Base-by-base conservation (phyloP, 2,888 invertebrate genomes). In the Ormyrus pomaceus region DNA sequence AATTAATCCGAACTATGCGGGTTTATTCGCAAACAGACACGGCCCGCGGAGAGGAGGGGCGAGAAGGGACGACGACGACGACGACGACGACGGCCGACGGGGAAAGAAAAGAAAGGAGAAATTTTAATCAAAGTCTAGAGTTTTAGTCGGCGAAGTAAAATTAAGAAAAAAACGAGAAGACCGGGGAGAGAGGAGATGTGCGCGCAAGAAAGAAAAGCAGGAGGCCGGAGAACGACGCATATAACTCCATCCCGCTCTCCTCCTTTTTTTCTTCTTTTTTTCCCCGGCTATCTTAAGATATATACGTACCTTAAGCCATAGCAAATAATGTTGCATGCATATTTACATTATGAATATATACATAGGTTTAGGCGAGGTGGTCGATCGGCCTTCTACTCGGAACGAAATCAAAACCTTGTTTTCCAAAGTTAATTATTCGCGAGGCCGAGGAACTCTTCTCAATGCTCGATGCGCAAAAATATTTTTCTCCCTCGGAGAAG, bases 71-170 rank as follows among this genome's bases (percentile, higher is more conserved):
- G 34, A 2, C 34, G 34, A 34, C 34, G 34, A 34, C 34, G 34
- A 34, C 34, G 34, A 34, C 3, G 34, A 4, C 34, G 34, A 4
- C 34, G 34, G 34, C 34, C 34, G 34, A 4, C n/a, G 34, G 13
- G n/a, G 8, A 69, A 70, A 55, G 72, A 68, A 77, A 70, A 70
- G 76, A 80, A 73, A 81, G 51, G 80, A 81, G 77, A 82, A 79
- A 77, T 82, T 82, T 82, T 82, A 82, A 82, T 82, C 82, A 82
- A 82, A 82, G 77, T 82, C 82, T 79, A 58, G 79, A 74, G 77
- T 81, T 77, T 75, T 74, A 73, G 73, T 77, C 77, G 80, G 77
- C 34, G 70, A 69, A 77, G 77, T 77, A 73, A 81, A 81, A 77
- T 73, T 81, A 75, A 78, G 72, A 48, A 72, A 34, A 11, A 6